These are phyloP conservation scores for Entosphenus tridentatus DNA, from an alignment of 2,113 vertebrate genomes.

Conservation along the genomic window DNA sequence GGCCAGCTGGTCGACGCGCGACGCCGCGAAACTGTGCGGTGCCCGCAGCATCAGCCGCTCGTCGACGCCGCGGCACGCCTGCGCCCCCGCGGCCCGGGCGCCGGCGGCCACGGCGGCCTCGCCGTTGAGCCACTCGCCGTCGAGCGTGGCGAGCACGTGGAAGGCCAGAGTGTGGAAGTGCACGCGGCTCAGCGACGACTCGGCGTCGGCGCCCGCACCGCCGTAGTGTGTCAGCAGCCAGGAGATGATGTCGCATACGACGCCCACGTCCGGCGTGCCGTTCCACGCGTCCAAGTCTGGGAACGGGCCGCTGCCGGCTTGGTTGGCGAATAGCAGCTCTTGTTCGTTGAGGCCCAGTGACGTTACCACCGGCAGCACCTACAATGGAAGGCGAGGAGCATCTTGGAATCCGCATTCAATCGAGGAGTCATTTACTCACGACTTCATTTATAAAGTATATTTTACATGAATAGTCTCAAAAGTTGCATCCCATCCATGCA, in stretches of 20 bases:
- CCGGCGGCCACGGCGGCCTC: conserved; percentile 53
- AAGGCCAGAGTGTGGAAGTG: conserved; percentile 92
- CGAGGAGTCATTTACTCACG: too few species aligned
- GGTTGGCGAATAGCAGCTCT: conserved; percentile 79
- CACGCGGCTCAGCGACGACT: conserved; percentile 53
- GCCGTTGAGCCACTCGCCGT: conserved; percentile 77
- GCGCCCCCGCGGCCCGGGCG: conserved; percentile 50
- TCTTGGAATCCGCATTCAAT: too few species aligned
- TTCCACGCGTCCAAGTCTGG: conserved; percentile 39
- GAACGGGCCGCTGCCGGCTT: conserved; percentile 50
- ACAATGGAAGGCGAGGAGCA: conserved; percentile 33
- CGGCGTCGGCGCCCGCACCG: conserved; percentile 15
- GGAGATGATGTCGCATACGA: conserved; percentile 72
- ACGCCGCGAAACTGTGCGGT: conserved; percentile 45
- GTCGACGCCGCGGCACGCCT: conserved; percentile 46
- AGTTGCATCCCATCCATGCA: too few species aligned
- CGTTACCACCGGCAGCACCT: conserved; percentile 75
- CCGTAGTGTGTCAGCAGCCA: conserved; percentile 67
- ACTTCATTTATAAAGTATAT: too few species aligned
- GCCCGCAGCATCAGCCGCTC: conserved; percentile 41
- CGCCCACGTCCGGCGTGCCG: conserved; percentile 46
- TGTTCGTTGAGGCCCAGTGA: conserved; percentile 90
- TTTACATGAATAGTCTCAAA: too few species aligned
- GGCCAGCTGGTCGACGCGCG: conserved; percentile 18
- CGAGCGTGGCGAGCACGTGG: conserved; percentile 60